These are phyloP conservation scores for Cyclophora punctaria DNA, from an alignment of 2,888 invertebrate species.

Conservation along the genomic window DNA sequence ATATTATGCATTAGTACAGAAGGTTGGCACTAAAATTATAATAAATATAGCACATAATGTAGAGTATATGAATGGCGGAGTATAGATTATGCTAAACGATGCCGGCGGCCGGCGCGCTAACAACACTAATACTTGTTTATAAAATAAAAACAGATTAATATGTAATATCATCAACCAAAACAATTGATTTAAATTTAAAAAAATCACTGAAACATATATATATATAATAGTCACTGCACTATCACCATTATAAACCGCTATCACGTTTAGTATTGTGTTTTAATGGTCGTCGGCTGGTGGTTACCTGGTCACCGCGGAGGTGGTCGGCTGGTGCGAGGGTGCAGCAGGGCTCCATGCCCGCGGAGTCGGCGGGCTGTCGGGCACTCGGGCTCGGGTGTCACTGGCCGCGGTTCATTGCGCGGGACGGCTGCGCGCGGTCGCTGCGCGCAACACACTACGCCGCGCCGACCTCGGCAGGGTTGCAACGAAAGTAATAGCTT, in stretches of 20 bases:
- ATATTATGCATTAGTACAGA: too few relatives aligned
- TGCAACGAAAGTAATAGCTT: slow-evolving; percentile 69
- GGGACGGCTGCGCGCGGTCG: slow-evolving; percentile 47
- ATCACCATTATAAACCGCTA: too few relatives aligned
- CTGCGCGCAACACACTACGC: slow-evolving; percentile 47
- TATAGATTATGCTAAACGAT: too few relatives aligned
- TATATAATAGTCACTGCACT: too few relatives aligned
- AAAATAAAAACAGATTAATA: too few relatives aligned
- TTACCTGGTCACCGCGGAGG: slow-evolving; percentile 71
- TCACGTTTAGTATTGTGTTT: not conserved
- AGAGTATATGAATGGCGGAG: too few relatives aligned
- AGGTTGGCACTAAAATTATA: too few relatives aligned
- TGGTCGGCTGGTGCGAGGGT: slow-evolving; percentile 66
- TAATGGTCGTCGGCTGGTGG: slow-evolving; percentile 14
- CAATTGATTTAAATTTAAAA: not conserved
- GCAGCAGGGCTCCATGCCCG: slow-evolving; percentile 71
- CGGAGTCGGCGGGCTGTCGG: slow-evolving; percentile 43
- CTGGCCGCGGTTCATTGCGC: slow-evolving; percentile 26
- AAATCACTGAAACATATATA: too few relatives aligned
- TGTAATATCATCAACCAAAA: not conserved
- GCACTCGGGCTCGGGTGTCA: slow-evolving; percentile 22
- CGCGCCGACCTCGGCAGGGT: slow-evolving; percentile 60
- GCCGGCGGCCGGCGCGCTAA: too few relatives aligned
- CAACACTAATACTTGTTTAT: too few relatives aligned
- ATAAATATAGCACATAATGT: too few relatives aligned